phyloP scores from a whole-genome alignment of 2,888 invertebrate genomes.

The Bombyx huttoni region DNA sequence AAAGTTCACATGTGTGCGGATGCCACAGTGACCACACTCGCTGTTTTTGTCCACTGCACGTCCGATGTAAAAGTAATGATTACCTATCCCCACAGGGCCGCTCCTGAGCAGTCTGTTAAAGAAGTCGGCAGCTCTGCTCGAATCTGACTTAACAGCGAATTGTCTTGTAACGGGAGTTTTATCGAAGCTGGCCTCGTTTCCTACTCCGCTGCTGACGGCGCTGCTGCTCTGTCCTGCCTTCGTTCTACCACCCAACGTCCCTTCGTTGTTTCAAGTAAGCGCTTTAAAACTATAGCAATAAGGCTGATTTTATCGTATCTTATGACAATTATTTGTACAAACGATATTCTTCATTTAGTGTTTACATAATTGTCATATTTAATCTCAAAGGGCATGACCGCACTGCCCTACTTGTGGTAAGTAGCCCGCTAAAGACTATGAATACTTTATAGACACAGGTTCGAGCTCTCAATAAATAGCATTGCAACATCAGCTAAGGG shows the following conservation, averaged over 20 bases:
- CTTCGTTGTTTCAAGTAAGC: slow-evolving; percentile 89
- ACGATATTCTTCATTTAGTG: background rate
- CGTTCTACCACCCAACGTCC: slow-evolving; percentile 91
- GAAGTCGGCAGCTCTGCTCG: slow-evolving; percentile 86
- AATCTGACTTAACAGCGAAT: slow-evolving; percentile 88
- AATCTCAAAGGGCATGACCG: too few species aligned
- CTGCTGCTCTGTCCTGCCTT: slow-evolving; percentile 86
- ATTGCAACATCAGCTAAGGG: too few species aligned
- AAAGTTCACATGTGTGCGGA: too few species aligned
- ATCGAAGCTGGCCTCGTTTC: slow-evolving; percentile 87
- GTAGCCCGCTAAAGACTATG: too few species aligned
- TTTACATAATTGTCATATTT: background rate
- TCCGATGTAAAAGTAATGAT: background rate
- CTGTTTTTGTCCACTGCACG: background rate
- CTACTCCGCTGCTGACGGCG: slow-evolving; percentile 89
- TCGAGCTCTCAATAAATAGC: too few species aligned
- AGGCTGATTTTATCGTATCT: background rate
- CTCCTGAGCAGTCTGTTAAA: slow-evolving; percentile 86
- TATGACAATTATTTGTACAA: too few species aligned
- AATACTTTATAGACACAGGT: too few species aligned
- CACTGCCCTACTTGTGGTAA: too few species aligned
- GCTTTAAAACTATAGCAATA: background rate
- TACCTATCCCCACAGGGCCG: slow-evolving; percentile 68
- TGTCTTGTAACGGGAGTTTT: slow-evolving; percentile 90
- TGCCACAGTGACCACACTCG: background rate